Base-by-base conservation (phyloP, 2,888 invertebrate species). In the Cheiracanthium punctorium region DNA sequence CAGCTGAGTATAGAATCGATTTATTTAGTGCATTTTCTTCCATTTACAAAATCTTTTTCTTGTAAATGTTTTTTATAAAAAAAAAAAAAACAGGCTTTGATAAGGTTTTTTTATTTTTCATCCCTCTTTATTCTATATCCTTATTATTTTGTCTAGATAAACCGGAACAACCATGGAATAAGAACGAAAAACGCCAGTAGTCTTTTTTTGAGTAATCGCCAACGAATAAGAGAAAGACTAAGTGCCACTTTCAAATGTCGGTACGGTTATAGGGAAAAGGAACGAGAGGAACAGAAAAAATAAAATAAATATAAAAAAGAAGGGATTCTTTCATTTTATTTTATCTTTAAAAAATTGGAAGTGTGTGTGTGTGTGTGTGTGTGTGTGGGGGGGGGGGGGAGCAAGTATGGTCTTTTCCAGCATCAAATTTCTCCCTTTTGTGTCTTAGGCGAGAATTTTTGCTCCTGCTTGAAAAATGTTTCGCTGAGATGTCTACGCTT, bases 201-300 rank as follows among this genome's bases (percentile, higher is more conserved):
- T 64, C 37, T 32, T 28, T 48, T 75, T 74, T 58, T 74, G 79
- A 74, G 73, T 58, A 85, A 79, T 85, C 79, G 74, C 69, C 41
- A 70, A 41, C 74, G 79, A 85, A 85, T 79, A 79, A 74, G 79
- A 85, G 84, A 79, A 85, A 85, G 84, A 85, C 67, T 58, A 69
- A 85, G 84, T 67, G 58, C 79, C 79, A 79, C 77, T 84, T 84
- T 77, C 76, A 29, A 71, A 77, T 72, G 77, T 77, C 82, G 82
- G 58, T 58, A 58, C 58, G 24, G 58, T 58, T 58, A 58, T 17
- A 17, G 24, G 20, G 24, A 58, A 48, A 24, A 24, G 24, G 24
- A 58, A 58, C 8, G 24, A 24, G 17, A 58, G 37, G 10, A 10
- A 37, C 7, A 10, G 37, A 10, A 37, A 37, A 37, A 37, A 37